Evolutionary conservation across 2,113 vertebrate genomes (phyloP).

Genomic region (Lucifuga dentata): DNA sequence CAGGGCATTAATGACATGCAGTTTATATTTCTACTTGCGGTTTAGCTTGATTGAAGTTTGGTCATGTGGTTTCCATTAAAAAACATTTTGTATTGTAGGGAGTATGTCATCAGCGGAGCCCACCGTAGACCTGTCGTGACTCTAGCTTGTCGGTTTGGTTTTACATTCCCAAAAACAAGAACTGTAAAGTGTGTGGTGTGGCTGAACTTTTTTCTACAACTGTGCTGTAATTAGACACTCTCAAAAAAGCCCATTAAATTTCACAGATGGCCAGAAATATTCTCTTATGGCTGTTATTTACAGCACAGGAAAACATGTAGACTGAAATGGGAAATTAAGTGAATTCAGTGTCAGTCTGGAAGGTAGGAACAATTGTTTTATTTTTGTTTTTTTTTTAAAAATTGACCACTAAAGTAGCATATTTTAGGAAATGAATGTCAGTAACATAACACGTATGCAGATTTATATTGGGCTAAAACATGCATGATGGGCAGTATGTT

Average conservation of each 20-base stretch:
- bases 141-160: conserved; percentile 29
- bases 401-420: too few relatives aligned
- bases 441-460: too few relatives aligned
- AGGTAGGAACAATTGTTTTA: too few relatives aligned
- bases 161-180: conserved; percentile 52
- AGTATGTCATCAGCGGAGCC: not conserved
- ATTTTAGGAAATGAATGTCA: too few relatives aligned
- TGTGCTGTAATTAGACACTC: conserved; percentile 71
- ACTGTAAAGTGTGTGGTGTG: conserved; percentile 50
- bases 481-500: too few relatives aligned
- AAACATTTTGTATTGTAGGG: not conserved
- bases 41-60: not conserved
- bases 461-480: too few relatives aligned
- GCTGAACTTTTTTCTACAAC: conserved; percentile 39
- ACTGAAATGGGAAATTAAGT: conserved; percentile 11
- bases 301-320: conserved; percentile 34
- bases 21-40: conserved; percentile 14
- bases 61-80: conserved; percentile 28
- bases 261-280: conserved; percentile 63
- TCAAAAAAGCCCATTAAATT: conserved; percentile 69
- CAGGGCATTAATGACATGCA: conserved; percentile 19
- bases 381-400: too few relatives aligned
- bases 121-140: conserved; percentile 31
- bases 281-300: conserved; percentile 38
- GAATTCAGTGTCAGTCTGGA: too few relatives aligned